These are phyloP conservation scores for Ceriagrion tenellum DNA, from an alignment of 2,888 invertebrate genomes.

Conservation along the genomic window DNA sequence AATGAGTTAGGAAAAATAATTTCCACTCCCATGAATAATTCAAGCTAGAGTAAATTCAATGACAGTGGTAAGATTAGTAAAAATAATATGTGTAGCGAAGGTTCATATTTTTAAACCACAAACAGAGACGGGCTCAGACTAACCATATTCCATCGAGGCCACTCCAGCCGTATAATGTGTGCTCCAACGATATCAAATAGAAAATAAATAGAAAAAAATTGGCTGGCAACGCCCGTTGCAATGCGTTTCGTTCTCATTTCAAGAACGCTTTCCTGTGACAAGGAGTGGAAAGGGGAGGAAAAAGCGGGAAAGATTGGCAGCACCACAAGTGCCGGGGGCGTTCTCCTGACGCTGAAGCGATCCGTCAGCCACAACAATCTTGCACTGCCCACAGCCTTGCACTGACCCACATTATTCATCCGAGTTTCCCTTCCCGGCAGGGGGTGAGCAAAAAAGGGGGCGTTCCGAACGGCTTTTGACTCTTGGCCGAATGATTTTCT, in stretches of 20 bases:
- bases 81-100: too few relatives aligned
- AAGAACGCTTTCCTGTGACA: not conserved
- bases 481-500: too few relatives aligned
- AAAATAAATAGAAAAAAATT: not conserved
- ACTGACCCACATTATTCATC: slow-evolving; percentile 48
- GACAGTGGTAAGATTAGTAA: too few relatives aligned
- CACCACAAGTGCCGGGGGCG: not conserved
- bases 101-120: too few relatives aligned
- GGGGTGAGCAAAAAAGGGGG: not conserved
- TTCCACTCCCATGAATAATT: too few relatives aligned
- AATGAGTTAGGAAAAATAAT: too few relatives aligned
- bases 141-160: not conserved
- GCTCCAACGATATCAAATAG: not conserved
- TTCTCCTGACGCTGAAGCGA: not conserved
- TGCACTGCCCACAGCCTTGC: slow-evolving; percentile 49
- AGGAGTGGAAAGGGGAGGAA: not conserved
- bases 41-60: too few relatives aligned
- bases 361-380: slow-evolving; percentile 9
- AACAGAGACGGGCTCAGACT: too few relatives aligned
- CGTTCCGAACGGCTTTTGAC: too few relatives aligned
- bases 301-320: not conserved
- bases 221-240: not conserved
- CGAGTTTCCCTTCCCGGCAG: not conserved
- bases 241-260: not conserved
- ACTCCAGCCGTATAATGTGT: not conserved